Conservation (phyloP, 2,888 invertebrate species). For the Sinotaia quadrata region DNA sequence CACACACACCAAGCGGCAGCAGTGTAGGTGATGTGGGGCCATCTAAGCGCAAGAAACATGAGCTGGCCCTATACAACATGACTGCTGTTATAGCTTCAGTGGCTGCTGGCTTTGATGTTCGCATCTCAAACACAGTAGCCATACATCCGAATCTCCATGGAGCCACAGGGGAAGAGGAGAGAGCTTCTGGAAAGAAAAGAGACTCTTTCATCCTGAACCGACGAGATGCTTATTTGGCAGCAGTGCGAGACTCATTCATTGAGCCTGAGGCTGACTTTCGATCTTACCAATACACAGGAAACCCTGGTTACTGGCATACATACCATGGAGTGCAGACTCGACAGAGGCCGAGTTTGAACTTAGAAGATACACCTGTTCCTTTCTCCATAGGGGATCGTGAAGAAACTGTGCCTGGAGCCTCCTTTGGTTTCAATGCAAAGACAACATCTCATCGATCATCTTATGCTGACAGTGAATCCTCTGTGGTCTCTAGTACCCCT, state of each 20-base stretch:
- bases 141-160: constrained; percentile 60
- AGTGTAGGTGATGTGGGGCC: constrained; percentile 15
- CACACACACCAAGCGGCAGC: constrained; percentile 35
- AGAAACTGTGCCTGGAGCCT: constrained; percentile 17
- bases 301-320: constrained; percentile 78
- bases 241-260: constrained; percentile 68
- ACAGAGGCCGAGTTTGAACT: constrained; percentile 67
- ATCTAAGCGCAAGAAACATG: constrained; percentile 70
- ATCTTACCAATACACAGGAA: constrained; percentile 51
- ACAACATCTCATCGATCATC: constrained; percentile 57
- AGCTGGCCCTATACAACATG: constrained; percentile 86
- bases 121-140: constrained; percentile 80
- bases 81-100: constrained; percentile 92
- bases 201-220: constrained; percentile 64
- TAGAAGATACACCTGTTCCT: constrained; percentile 45
- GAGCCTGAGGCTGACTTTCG: constrained; percentile 62
- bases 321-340: constrained; percentile 87
- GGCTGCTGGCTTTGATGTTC: constrained; percentile 90
- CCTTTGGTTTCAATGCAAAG: constrained; percentile 30
- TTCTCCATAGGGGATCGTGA: constrained; percentile 29
- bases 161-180: constrained; percentile 42
- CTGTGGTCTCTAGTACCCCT: constrained; percentile 42
- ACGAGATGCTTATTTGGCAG: constrained; percentile 68
- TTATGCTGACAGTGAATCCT: constrained; percentile 56
- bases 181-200: constrained; percentile 44